Evolutionary conservation across 2,797 vertebrate genomes (phyloP), one percentile per base, ranked within the genome.

Genomic region (Selene dorsalis): DNA sequence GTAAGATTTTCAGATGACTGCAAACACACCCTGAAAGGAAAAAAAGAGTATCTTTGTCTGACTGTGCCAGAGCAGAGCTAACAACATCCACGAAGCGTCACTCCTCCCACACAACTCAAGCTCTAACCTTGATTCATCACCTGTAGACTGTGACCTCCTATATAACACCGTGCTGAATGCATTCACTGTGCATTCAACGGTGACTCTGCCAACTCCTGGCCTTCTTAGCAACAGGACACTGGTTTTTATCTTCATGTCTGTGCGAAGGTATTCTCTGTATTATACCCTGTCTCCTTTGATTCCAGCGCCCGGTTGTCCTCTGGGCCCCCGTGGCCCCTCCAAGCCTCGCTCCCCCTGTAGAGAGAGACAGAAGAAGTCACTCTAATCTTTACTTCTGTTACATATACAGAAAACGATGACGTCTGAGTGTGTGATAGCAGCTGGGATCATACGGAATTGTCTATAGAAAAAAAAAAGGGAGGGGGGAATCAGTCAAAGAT

Each of bases 221-320:
- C 73, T 83, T 48, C 55, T 55, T 73, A 20, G 35, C 83, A 83
- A 73, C 73, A 58, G 39, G 74, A 71, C 69, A 48, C 59, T 0
- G 43, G 62, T 71, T 35, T 89, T 71, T 79, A 73, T 89, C 70
- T 56, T 59, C 67, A 1, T 52, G 73, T 61, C 73, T 77, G 81
- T 66, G 74, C 77, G 68, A 82, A 86, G 45, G 75, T 32, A 73
- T 75, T 79, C 76, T 73, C 56, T 73, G 35, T 65, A 58, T 86
- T 87, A 56, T 92, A 97, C 97, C 96, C 96, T 97, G 91, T 96
- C 95, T 93, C 96, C 96, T 95, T 97, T 97, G 88, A 95, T 94
- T 85, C 95, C 93, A 58, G 86, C 80, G 47, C 96, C 96, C 56
- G 80, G 86, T 85, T 92, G 93, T 83, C 96, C 96, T 90, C 92